A percentile compares a stretch with the other conserved stretches of the same genome.
Evolutionary conservation across 1,140 invertebrate species (phyloP).

Genomic region (Lethocerus indicus): DNA sequence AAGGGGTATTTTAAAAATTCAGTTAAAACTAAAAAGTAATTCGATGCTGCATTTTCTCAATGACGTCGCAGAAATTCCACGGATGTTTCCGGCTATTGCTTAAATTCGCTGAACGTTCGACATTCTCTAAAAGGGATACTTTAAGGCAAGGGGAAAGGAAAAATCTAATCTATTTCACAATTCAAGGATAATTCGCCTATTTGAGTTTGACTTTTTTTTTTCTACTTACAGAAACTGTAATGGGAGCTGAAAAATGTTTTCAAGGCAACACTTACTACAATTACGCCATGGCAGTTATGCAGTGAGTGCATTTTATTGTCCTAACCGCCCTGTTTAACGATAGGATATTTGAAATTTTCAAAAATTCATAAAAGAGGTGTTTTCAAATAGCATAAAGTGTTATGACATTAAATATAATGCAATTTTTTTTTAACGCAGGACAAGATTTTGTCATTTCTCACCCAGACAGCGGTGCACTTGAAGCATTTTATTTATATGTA

Average conservation of each 20-base stretch:
- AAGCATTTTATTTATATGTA: not conserved
- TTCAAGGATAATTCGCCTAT: no score
- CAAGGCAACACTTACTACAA: constrained; percentile 58
- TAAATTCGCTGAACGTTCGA: not conserved
- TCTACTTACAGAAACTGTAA: constrained; percentile 47
- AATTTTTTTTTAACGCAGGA: not conserved
- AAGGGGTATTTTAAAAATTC: no score
- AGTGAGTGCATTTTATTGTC: constrained; percentile 24
- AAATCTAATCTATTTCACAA: no score
- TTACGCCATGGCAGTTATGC: constrained; percentile 72
- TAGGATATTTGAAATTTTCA: not conserved
- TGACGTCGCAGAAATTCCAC: not conserved
- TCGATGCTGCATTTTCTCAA: not conserved
- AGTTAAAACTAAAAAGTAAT: not conserved
- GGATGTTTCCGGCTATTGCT: not conserved
- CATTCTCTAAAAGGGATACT: not conserved
- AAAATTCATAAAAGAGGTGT: not conserved
- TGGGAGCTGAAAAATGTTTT: constrained; percentile 52
- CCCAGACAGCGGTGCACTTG: not conserved
- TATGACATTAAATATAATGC: not conserved
- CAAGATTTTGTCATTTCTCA: not conserved
- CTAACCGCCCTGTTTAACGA: not conserved
- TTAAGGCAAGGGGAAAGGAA: no score
- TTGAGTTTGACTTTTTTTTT: not conserved
- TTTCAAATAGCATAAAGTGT: not conserved